phyloP scores from a whole-genome alignment of 2,888 invertebrate species.

The Belgica antarctica region DNA sequence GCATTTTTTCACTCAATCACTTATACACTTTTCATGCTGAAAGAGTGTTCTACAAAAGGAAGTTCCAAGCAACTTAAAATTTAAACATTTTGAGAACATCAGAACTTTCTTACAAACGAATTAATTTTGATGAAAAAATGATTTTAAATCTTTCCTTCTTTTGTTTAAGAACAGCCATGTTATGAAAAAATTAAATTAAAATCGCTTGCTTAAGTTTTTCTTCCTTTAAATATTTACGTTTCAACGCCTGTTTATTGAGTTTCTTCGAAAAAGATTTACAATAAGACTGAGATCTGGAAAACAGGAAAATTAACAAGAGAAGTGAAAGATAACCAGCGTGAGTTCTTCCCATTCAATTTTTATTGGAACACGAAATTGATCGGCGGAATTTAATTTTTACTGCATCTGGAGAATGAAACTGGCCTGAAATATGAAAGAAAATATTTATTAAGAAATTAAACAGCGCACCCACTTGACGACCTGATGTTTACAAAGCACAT shows the following conservation, averaged over 20 bases:
- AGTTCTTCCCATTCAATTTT: not conserved
- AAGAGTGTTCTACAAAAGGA: no score
- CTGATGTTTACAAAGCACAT: conserved; percentile 15
- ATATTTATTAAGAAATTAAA: conserved; percentile 24
- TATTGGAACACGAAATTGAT: not conserved
- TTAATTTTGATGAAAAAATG: no score
- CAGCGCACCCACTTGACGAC: not conserved
- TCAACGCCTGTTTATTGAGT: not conserved
- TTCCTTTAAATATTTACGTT: not conserved
- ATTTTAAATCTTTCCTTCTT: no score
- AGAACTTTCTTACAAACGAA: no score
- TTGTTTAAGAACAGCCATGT: no score
- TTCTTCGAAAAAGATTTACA: not conserved
- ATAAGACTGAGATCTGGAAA: not conserved
- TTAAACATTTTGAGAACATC: no score
- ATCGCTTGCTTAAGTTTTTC: no score
- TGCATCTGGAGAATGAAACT: not conserved
- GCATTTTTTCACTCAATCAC: no score
- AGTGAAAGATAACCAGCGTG: not conserved
- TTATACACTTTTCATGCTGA: no score
- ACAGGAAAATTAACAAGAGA: not conserved
- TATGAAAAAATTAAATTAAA: no score
- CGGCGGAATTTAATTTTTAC: not conserved
- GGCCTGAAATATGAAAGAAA: conserved; percentile 22
- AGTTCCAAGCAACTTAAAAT: no score